phyloP scores from a whole-genome alignment of 2,797 vertebrate species.

The Enteromius afrohamiltoni region DNA sequence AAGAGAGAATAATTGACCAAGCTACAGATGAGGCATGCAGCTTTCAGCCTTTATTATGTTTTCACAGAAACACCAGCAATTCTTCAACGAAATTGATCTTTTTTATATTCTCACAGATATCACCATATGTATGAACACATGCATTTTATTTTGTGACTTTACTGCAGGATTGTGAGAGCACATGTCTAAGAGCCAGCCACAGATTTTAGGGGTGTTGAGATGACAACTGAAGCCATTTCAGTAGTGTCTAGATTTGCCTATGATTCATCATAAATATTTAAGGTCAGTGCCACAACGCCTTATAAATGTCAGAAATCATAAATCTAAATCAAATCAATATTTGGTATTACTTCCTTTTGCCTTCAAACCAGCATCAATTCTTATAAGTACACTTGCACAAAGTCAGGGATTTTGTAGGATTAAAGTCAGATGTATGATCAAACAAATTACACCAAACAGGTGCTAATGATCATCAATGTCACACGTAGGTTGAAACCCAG shows the following conservation, averaged over 20 bases:
- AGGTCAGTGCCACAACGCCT: neutral
- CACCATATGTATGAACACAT: neutral
- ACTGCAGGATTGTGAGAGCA: neutral
- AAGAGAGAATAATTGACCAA: conserved; percentile 47
- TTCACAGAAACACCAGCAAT: conserved; percentile 12
- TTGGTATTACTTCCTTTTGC: too few relatives aligned
- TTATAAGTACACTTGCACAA: too few relatives aligned
- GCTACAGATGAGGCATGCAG: conserved; percentile 31
- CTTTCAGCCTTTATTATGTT: conserved; percentile 42
- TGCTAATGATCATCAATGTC: too few relatives aligned
- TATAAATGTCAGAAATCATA: conserved; percentile 23
- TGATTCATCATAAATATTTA: neutral
- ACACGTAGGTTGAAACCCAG: too few relatives aligned
- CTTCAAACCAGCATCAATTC: too few relatives aligned
- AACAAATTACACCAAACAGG: too few relatives aligned
- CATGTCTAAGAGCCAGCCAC: neutral
- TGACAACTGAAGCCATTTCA: neutral
- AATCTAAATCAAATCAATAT: neutral
- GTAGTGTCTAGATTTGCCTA: neutral
- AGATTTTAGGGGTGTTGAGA: neutral
- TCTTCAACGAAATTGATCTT: neutral
- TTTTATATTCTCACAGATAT: conserved; percentile 10
- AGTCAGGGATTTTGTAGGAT: too few relatives aligned
- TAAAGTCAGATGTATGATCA: too few relatives aligned
- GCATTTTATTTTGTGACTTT: neutral